These are phyloP conservation scores for Cyprinodon tularosa DNA, from an alignment of 2,113 vertebrate species.

Conservation along the genomic window DNA sequence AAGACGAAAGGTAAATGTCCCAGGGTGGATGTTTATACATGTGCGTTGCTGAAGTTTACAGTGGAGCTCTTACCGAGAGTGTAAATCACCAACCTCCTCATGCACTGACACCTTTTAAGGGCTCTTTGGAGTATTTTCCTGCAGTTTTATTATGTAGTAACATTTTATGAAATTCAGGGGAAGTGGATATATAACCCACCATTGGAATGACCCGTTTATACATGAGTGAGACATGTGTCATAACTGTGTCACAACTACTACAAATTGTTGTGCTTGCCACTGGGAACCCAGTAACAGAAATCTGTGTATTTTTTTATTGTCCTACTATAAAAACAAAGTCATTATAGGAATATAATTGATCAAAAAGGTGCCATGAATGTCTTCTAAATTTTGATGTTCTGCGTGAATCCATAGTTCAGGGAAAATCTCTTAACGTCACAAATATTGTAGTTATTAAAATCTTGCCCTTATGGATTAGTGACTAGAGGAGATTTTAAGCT, in stretches of 20 bases:
- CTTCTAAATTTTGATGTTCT: too few relatives aligned
- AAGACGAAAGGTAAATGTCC: constrained; percentile 69
- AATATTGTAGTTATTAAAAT: too few relatives aligned
- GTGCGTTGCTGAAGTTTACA: constrained; percentile 57
- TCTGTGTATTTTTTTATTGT: constrained; percentile 5
- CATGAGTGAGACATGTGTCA: constrained; percentile 56
- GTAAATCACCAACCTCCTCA: constrained; percentile 73
- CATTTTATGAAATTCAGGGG: constrained; percentile 63
- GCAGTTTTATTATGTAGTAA: constrained; percentile 75
- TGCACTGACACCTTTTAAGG: constrained; percentile 48
- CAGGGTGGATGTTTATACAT: constrained; percentile 61
- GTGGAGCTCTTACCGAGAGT: constrained; percentile 39
- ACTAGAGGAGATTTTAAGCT: background rate
- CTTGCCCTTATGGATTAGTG: too few relatives aligned
- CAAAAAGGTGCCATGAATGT: too few relatives aligned
- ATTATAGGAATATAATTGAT: background rate
- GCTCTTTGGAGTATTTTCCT: constrained; percentile 64
- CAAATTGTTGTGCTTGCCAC: constrained; percentile 61
- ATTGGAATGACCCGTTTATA: constrained; percentile 43
- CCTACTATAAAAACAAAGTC: background rate
- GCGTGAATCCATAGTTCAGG: too few relatives aligned
- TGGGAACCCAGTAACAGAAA: constrained; percentile 43
- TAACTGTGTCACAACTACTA: constrained; percentile 68
- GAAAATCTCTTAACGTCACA: too few relatives aligned
- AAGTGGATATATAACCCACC: constrained; percentile 52